Evolutionary conservation across 2,113 vertebrate genomes (phyloP).

Genomic region (Hiodon alosoides): DNA sequence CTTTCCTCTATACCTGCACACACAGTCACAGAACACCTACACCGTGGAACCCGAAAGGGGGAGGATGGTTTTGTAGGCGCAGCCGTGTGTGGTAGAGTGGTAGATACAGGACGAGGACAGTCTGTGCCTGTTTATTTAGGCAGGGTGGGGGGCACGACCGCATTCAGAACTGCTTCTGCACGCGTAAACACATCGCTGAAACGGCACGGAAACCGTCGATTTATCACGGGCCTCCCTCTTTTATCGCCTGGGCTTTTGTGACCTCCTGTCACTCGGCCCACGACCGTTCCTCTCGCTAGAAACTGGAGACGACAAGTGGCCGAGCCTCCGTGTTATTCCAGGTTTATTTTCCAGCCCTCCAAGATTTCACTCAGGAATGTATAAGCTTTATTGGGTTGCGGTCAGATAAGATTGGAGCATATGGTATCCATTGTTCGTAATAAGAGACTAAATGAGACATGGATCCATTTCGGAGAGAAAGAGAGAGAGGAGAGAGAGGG

Average conservation of each 20-base stretch:
- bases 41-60: too few species aligned
- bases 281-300: background rate
- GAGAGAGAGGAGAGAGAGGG: background rate
- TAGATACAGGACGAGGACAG: background rate
- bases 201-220: background rate
- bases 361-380: background rate
- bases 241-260: background rate
- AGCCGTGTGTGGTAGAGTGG: background rate
- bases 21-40: too few species aligned
- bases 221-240: background rate
- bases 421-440: constrained; percentile 51
- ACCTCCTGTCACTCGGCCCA: background rate
- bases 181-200: constrained; percentile 51
- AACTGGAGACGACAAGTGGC: background rate
- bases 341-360: background rate
- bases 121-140: constrained; percentile 54
- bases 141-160: constrained; percentile 43
- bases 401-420: constrained; percentile 15
- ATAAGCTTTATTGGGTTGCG: constrained; percentile 3
- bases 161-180: constrained; percentile 50
- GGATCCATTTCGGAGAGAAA: constrained; percentile 45
- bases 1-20: too few species aligned
- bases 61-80: background rate
- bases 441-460: constrained; percentile 39
- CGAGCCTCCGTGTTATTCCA: background rate